A percentile compares a stretch with the other conserved stretches of the same genome.
Conservation (phyloP, 2,888 invertebrate genomes). For the Trichogramma dendrolimi region DNA sequence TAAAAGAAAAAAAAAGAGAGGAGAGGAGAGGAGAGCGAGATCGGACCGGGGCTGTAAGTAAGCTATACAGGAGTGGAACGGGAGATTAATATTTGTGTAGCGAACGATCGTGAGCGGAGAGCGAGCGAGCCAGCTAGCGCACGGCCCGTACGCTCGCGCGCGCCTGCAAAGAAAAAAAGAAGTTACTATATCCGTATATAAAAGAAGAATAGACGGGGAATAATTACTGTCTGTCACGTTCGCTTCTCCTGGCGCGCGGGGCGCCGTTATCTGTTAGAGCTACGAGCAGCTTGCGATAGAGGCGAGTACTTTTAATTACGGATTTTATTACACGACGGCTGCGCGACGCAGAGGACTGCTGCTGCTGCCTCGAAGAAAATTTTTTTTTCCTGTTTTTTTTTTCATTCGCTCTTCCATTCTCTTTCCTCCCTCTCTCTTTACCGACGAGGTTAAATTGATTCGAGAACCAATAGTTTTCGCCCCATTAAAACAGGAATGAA, state of each 20-base stretch:
- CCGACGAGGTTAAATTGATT: constrained; percentile 18
- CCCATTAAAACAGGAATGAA: constrained; percentile 9
- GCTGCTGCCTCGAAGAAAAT: not conserved
- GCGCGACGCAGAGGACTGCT: not conserved
- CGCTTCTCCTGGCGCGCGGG: constrained; percentile 2
- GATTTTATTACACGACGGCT: constrained; percentile 20
- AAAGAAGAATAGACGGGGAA: constrained; percentile 6
- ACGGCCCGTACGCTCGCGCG: no score
- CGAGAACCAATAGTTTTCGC: constrained; percentile 8
- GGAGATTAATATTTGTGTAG: constrained; percentile 28
- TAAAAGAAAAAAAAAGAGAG: no score
- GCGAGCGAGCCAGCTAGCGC: not conserved
- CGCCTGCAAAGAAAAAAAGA: not conserved
- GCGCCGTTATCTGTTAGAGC: not conserved
- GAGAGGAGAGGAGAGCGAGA: no score
- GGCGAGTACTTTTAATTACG: constrained; percentile 22
- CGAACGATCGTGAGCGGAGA: constrained; percentile 20
- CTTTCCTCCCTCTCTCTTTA: not conserved
- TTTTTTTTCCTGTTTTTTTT: constrained; percentile 4
- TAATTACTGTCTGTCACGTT: constrained; percentile 29
- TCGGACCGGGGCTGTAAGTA: no score
- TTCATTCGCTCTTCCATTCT: no score
- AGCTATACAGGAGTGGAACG: not conserved
- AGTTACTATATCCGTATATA: no score
- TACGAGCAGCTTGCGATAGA: no score